Conservation (phyloP, 2,113 vertebrate genomes). For the Struthio camelus region DNA sequence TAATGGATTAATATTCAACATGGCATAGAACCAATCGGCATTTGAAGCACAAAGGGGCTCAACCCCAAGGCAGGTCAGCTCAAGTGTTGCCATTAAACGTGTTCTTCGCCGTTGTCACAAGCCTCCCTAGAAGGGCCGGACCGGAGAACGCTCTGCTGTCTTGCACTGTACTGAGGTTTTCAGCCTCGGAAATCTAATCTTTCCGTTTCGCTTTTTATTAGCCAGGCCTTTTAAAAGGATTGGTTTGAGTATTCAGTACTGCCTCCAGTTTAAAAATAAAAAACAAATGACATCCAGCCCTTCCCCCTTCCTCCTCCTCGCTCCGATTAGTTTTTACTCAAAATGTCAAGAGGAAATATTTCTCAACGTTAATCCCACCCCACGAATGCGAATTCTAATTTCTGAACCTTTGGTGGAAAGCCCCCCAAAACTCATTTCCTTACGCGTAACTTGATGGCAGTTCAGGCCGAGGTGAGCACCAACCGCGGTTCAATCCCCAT, state of each 20-base stretch:
- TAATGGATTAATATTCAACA: rapidly evolving
- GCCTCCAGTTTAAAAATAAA: background rate
- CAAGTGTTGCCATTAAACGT: background rate
- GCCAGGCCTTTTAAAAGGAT: background rate
- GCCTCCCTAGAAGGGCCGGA: background rate
- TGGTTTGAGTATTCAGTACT: no score
- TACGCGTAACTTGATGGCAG: background rate
- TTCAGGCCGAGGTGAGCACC: background rate
- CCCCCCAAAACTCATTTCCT: background rate
- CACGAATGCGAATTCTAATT: background rate
- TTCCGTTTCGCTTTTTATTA: background rate
- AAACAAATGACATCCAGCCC: background rate
- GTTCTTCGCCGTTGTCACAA: background rate
- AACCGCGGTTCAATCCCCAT: background rate
- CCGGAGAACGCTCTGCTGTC: background rate
- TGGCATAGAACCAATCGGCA: background rate
- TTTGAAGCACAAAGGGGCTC: background rate
- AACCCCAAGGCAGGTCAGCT: background rate
- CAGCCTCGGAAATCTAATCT: background rate
- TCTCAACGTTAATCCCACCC: background rate
- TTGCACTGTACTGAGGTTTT: background rate
- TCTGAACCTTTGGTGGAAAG: background rate
- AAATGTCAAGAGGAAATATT: background rate
- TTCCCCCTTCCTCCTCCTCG: background rate
- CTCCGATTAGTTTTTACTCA: background rate